Conservation (phyloP, 2,888 invertebrate species). For the Acleris sparsana region DNA sequence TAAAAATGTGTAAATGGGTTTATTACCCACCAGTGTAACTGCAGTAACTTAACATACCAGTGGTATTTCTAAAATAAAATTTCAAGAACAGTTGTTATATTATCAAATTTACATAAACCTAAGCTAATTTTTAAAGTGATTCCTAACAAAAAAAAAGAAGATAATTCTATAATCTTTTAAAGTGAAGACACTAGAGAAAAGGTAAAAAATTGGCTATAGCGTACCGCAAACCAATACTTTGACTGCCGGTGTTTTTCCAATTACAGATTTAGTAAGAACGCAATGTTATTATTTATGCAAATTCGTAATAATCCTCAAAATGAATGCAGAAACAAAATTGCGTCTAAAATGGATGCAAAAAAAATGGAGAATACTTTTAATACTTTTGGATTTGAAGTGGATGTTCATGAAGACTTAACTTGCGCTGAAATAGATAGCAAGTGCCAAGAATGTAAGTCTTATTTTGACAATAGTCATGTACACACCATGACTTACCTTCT, state of each 20-base stretch:
- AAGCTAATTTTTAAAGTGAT: no score
- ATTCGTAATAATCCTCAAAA: conserved; percentile 5
- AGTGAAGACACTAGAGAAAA: no score
- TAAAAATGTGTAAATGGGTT: no score
- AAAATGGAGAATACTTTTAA: conserved; percentile 2
- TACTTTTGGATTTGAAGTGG: conserved; percentile 25
- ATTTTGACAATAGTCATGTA: neutral
- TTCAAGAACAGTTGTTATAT: no score
- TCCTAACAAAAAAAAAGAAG: no score
- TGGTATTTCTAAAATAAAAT: no score
- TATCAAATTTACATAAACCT: no score
- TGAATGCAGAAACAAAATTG: conserved; percentile 1
- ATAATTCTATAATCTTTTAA: no score
- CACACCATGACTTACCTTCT: no score
- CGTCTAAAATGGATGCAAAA: conserved; percentile 6
- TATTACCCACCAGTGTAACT: no score
- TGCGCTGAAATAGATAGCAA: conserved; percentile 17
- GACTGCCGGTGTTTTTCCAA: neutral
- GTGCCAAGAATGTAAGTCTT: conserved; percentile 28
- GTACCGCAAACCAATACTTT: neutral
- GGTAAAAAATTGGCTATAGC: no score
- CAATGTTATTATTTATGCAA: conserved; percentile 25
- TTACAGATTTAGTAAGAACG: conserved; percentile 24
- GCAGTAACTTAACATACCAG: no score
- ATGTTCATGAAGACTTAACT: conserved; percentile 15